phyloP scores from a whole-genome alignment of 2,888 invertebrate genomes.

The Adelphocoris suturalis region DNA sequence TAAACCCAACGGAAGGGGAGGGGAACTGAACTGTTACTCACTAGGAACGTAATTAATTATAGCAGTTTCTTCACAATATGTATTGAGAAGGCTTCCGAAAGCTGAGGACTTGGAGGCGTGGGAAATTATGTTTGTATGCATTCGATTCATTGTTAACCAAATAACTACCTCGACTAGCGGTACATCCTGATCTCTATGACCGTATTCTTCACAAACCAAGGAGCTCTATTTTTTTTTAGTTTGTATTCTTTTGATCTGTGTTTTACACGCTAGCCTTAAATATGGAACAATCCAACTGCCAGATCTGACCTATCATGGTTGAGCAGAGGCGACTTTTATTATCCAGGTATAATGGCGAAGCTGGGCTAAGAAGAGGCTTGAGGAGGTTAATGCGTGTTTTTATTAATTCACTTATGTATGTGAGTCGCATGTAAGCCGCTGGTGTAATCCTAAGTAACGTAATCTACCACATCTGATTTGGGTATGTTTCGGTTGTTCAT shows the following conservation, averaged over 20 bases:
- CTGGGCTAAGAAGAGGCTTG: neutral
- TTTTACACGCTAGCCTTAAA: neutral
- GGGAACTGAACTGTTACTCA: too few species aligned
- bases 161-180: neutral
- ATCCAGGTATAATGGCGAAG: neutral
- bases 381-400: conserved; percentile 1
- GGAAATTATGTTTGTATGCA: neutral
- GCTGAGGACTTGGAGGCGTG: neutral
- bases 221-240: conserved; percentile 21
- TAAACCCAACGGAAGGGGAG: too few species aligned
- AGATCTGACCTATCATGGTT: neutral
- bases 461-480: conserved; percentile 24
- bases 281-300: neutral
- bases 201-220: neutral
- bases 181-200: neutral
- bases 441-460: neutral
- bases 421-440: neutral
- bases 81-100: neutral
- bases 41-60: too few species aligned
- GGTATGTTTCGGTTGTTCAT: conserved; percentile 6
- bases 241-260: conserved; percentile 2
- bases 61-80: too few species aligned
- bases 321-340: neutral
- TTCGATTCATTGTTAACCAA: neutral
- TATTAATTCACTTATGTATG: neutral